These are phyloP conservation scores for Orchestia grillus DNA, from an alignment of 1,140 invertebrate species.

Conservation along the genomic window DNA sequence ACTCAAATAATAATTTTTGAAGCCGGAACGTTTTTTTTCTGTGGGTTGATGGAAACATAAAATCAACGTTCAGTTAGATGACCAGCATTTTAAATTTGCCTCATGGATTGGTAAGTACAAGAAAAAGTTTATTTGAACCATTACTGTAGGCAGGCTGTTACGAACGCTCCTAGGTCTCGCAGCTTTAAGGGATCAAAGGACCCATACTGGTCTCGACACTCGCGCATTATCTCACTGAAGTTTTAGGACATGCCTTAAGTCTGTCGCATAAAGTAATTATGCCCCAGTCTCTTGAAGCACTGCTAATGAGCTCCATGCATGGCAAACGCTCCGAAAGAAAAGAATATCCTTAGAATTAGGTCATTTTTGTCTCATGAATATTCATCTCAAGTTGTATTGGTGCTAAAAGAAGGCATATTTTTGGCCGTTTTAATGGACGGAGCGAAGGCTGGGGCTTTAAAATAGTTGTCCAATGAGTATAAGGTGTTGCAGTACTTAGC, in stretches of 20 bases:
- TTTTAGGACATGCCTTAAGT: background rate
- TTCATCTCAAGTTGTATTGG: background rate
- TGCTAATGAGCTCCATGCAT: slow-evolving; percentile 7
- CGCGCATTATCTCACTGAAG: background rate
- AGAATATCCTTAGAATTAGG: background rate
- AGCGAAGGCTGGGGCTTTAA: background rate
- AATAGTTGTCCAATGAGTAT: background rate
- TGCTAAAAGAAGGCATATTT: background rate
- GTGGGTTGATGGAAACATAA: background rate
- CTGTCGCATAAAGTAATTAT: slow-evolving; percentile 1
- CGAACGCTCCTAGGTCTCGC: background rate
- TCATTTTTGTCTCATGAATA: slow-evolving; percentile 2
- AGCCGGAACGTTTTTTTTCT: background rate
- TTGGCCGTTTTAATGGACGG: background rate
- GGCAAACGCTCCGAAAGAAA: background rate
- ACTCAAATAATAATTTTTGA: no score
- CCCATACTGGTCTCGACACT: background rate
- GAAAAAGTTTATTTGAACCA: background rate
- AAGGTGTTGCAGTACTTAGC: background rate
- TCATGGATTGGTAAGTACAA: background rate
- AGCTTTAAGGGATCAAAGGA: background rate
- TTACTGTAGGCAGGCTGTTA: background rate
- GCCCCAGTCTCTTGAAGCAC: background rate
- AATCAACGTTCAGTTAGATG: background rate
- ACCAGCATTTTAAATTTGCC: background rate